Evolutionary conservation across 2,888 invertebrate genomes (phyloP), one percentile per base, ranked within the genome.

Genomic region (Thecophora atra): DNA sequence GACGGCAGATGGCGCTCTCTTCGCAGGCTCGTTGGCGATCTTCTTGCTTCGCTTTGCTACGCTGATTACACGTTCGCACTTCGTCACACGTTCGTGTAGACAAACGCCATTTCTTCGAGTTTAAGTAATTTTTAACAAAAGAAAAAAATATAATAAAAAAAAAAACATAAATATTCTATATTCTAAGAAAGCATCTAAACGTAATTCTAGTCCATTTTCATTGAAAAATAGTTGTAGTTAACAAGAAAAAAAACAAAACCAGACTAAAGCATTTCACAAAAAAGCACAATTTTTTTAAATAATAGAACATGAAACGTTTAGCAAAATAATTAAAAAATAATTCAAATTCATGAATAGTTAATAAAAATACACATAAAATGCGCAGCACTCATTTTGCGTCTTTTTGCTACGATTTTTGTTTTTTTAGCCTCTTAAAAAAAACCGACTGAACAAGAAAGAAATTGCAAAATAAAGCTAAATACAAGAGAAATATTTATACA

Each of bases 141-240:
- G 24, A 11, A 58, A 28, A 28, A 58, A 3, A 26, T 15, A 26
- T 17, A 3, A 58, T n/a, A 58, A 58, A 8, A 58, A 58, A 68
- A 13, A 66, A 60, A 67, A 19, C 44, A 52, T 19, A 58, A 30
- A 58, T 62, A 58, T 65, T 71, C 62, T 64, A 64, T 69, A 42
- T n/a, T n/a, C 24, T 65, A 70, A 72, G 54, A 69, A 66, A 60
- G 63, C 70, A 67, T 70, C 66, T 66, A 65, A 47, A 72, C 56
- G 67, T 72, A 73, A 75, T 75, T 75, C 75, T 75, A 76, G 74
- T 75, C 76, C 75, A 76, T 77, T 76, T 77, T 76, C 74, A 77
- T 68, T 76, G 74, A 76, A 76, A 74, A 72, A 64, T 66, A 74
- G 67, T 70, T 72, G 51, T 74, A 70, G 63, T 70, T 72, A 64